These are phyloP conservation scores for Nephrotoma guestfalica DNA, from an alignment of 2,888 invertebrate species.

Conservation along the genomic window DNA sequence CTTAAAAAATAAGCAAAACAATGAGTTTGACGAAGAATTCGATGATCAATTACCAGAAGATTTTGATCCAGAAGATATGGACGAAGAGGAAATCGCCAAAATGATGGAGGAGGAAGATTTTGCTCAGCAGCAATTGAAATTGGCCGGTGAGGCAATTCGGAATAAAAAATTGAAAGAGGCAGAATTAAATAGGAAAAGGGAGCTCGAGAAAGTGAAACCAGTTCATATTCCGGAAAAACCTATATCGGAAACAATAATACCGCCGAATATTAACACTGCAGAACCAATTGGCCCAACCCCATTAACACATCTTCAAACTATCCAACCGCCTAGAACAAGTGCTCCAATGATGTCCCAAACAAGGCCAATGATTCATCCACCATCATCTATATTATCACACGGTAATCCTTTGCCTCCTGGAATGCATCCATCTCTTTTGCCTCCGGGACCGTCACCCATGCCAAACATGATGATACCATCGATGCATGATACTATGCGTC, in stretches of 20 bases:
- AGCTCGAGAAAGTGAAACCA: conserved; percentile 26
- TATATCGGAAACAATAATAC: background rate
- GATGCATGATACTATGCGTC: background rate
- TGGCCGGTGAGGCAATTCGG: conserved; percentile 25
- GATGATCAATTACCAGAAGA: conserved; percentile 31
- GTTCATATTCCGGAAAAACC: background rate
- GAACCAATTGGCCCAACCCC: background rate
- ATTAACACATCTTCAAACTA: conserved; percentile 29
- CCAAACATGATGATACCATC: background rate
- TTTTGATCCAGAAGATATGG: conserved; percentile 35
- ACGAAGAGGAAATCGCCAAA: conserved; percentile 34
- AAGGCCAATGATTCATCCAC: background rate
- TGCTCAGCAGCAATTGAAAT: conserved; percentile 37
- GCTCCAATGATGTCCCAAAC: background rate
- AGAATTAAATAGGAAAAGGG: conserved; percentile 37
- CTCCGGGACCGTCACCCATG: background rate
- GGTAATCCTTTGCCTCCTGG: background rate
- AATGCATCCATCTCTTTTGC: background rate
- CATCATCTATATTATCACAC: background rate
- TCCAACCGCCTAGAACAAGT: conserved; percentile 12
- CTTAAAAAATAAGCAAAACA: conserved; percentile 28
- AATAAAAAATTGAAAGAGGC: conserved; percentile 40
- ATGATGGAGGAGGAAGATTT: conserved; percentile 49
- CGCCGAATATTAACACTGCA: background rate
- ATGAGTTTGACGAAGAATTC: conserved; percentile 18